Conservation (phyloP, 1,140 invertebrate genomes). For the Coenobita brevimanus region DNA sequence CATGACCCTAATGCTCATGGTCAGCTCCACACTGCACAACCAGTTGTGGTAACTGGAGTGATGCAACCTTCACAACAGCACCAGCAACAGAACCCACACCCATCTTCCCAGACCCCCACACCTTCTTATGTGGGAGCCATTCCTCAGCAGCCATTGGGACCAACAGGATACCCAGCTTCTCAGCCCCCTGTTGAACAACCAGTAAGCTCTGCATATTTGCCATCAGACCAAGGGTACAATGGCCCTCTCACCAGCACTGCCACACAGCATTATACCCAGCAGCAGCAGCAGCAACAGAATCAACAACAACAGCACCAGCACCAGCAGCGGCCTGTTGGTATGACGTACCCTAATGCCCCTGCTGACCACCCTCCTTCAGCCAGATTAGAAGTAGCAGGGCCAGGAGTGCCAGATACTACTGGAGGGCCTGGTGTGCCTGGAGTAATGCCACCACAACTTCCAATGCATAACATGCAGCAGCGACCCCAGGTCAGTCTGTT, state of each 20-base stretch:
- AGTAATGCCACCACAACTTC: conserved; percentile 11
- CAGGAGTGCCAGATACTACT: conserved; percentile 9
- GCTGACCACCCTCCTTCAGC: conserved; percentile 32
- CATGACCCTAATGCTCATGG: conserved; percentile 37
- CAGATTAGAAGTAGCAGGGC: neutral
- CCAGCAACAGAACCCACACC: conserved; percentile 31
- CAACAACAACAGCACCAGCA: too few species aligned
- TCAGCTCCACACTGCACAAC: conserved; percentile 37
- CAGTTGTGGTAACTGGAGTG: conserved; percentile 49
- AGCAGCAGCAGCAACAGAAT: conserved; percentile 36
- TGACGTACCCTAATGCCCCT: too few species aligned
- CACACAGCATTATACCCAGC: conserved; percentile 40
- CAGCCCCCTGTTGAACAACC: conserved; percentile 41
- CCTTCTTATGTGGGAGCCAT: conserved; percentile 39
- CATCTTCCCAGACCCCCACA: conserved; percentile 4
- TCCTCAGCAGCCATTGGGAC: conserved; percentile 26
- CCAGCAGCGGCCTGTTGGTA: conserved; percentile 34
- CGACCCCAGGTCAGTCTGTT: conserved; percentile 31
- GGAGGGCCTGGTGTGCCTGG: conserved; percentile 31
- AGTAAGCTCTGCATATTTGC: conserved; percentile 33
- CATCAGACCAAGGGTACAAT: conserved; percentile 48
- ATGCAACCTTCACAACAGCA: conserved; percentile 35
- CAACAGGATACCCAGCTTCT: conserved; percentile 29
- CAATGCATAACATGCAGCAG: conserved; percentile 9
- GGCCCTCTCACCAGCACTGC: conserved; percentile 12